Conservation (phyloP, 2,797 vertebrate species). For the Triplophysa yarkandensis region DNA sequence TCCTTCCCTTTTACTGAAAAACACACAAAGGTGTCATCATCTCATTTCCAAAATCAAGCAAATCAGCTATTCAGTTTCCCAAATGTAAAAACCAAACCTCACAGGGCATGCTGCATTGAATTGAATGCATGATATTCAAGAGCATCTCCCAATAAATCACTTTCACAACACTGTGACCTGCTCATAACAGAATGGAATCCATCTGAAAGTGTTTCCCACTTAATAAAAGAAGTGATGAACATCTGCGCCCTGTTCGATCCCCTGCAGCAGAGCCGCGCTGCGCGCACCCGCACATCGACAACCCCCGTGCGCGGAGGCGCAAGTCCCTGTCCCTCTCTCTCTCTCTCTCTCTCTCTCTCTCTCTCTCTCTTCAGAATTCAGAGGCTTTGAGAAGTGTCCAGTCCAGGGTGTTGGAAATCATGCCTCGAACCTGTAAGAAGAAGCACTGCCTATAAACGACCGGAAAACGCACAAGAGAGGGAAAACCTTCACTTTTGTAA, state of each 20-base stretch:
- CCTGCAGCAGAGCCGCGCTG: constrained; percentile 3
- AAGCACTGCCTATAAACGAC: constrained; percentile 24
- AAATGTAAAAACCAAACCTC: neutral
- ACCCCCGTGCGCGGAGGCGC: constrained; percentile 23
- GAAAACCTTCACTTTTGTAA: neutral
- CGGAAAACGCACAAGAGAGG: neutral
- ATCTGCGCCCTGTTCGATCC: constrained; percentile 41
- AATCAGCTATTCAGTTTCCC: neutral
- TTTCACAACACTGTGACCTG: constrained; percentile 16
- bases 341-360: constrained; percentile 8
- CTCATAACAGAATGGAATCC: constrained; percentile 46
- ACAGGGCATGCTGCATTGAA: neutral
- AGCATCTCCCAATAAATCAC: constrained; percentile 14
- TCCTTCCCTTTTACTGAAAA: neutral
- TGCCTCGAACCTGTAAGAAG: constrained; percentile 41
- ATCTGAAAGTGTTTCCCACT: constrained; percentile 26
- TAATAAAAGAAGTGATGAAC: constrained; percentile 48
- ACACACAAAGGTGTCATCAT: neutral
- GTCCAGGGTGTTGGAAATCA: constrained; percentile 26
- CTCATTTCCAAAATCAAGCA: neutral
- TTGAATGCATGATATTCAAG: constrained; percentile 13
- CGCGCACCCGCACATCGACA: constrained; percentile 22
- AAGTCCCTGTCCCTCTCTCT: constrained; percentile 7
- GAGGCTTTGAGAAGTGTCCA: constrained; percentile 20
- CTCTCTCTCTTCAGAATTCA: constrained; percentile 9